A percentile compares a stretch with the other conserved stretches of the same genome.
phyloP scores from a whole-genome alignment of 2,888 invertebrate species.

The Phorcus lineatus region DNA sequence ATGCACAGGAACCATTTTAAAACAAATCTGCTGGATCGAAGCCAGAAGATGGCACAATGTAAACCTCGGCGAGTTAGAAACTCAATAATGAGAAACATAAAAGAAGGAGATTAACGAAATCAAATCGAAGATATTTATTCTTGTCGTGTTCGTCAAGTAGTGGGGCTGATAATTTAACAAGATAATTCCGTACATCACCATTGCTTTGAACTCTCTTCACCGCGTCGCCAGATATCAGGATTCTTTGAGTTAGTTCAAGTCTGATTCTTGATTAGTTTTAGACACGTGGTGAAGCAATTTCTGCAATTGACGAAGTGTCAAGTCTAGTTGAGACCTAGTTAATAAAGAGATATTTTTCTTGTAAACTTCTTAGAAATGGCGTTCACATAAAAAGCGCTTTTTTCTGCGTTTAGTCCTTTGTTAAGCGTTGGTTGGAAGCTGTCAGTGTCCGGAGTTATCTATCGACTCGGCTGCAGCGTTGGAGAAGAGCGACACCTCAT shows the following conservation, averaged over 20 bases:
- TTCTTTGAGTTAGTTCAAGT: not conserved
- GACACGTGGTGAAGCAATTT: not conserved
- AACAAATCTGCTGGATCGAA: too few species aligned
- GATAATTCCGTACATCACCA: too few species aligned
- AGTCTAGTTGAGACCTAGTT: not conserved
- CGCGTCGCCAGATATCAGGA: too few species aligned
- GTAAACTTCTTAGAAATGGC: constrained; percentile 16
- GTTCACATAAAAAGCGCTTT: constrained; percentile 16
- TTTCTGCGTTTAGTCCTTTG: constrained; percentile 9
- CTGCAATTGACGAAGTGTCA: constrained; percentile 4
- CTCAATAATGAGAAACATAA: too few species aligned
- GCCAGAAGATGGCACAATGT: too few species aligned
- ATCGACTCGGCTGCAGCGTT: not conserved
- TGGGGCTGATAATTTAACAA: too few species aligned
- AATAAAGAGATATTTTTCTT: constrained; percentile 20
- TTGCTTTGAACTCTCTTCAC: too few species aligned
- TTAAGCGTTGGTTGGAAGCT: not conserved
- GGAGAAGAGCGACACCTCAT: constrained; percentile 22
- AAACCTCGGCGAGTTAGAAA: too few species aligned
- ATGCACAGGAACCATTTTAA: too few species aligned
- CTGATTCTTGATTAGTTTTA: constrained; percentile 5
- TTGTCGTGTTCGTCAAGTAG: too few species aligned
- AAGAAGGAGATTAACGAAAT: too few species aligned
- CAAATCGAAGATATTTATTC: too few species aligned
- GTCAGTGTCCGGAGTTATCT: constrained; percentile 16